Conservation (phyloP, 1,140 invertebrate genomes). For the Drosophila sp. region DNA sequence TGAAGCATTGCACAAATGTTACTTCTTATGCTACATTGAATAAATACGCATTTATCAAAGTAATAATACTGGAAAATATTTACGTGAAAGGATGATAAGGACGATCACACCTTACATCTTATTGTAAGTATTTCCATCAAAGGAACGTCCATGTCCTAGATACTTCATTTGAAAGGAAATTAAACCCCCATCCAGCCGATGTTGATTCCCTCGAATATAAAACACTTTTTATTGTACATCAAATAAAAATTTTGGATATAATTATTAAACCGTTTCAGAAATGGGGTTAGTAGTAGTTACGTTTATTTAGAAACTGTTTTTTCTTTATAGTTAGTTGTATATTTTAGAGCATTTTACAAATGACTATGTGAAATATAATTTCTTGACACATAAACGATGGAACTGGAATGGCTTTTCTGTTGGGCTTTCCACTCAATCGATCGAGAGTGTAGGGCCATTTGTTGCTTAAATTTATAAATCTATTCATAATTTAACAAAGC, state of each 20-base stretch:
- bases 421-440: constrained; percentile 1
- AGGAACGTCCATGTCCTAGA: no score
- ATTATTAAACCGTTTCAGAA: background rate
- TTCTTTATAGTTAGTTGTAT: background rate
- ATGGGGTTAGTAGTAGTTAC: background rate
- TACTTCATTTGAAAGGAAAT: no score
- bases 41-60: constrained; percentile 17
- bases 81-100: background rate
- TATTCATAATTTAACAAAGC: constrained; percentile 6
- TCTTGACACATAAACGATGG: constrained; percentile 9
- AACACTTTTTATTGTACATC: background rate
- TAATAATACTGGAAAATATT: background rate
- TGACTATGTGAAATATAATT: constrained; percentile 6
- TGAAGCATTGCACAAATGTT: constrained; percentile 17
- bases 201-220: no score
- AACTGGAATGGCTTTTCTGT: constrained; percentile 6
- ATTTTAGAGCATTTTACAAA: constrained; percentile 5
- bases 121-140: no score
- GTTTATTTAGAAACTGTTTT: background rate
- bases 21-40: constrained; percentile 14
- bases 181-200: no score
- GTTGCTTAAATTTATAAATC: background rate
- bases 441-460: background rate
- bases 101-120: no score
- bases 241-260: background rate